These are phyloP conservation scores for Ornithoptera priamus DNA, from an alignment of 2,888 invertebrate species.

Conservation along the genomic window DNA sequence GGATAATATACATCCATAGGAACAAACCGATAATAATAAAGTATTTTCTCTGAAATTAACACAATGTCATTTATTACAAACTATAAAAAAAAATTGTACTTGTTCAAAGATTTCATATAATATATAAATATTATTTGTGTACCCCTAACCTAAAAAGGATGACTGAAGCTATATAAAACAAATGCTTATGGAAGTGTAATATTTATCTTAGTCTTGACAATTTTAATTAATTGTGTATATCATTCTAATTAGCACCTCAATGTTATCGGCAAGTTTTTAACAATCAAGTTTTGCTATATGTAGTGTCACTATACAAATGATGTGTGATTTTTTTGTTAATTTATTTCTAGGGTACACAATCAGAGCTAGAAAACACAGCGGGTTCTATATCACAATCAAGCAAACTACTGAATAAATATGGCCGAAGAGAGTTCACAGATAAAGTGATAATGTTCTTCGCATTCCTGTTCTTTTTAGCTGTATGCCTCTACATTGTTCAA, in stretches of 20 bases:
- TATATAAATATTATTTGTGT: too few species aligned
- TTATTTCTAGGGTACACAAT: conserved; percentile 82
- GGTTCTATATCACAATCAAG: conserved; percentile 93
- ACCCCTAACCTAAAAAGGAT: too few species aligned
- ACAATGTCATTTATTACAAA: too few species aligned
- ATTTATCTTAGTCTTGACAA: too few species aligned
- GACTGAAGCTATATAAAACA: too few species aligned
- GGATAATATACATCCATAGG: background rate
- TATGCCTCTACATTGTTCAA: conserved; percentile 95
- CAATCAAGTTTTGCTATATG: background rate
- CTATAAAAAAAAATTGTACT: too few species aligned
- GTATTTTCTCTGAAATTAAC: background rate
- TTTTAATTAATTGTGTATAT: too few species aligned
- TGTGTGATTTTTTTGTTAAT: background rate
- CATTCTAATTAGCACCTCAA: too few species aligned
- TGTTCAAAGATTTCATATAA: too few species aligned
- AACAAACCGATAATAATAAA: background rate
- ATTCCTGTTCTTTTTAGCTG: conserved; percentile 92
- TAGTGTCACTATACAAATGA: background rate
- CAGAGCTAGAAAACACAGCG: conserved; percentile 91
- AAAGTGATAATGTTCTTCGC: conserved; percentile 94
- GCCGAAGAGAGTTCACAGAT: conserved; percentile 96
- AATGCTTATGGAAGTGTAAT: too few species aligned
- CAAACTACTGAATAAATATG: conserved; percentile 95
- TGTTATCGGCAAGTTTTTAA: background rate